Base-by-base conservation (phyloP, 2,113 vertebrate genomes). In the Oryzias melastigma region DNA sequence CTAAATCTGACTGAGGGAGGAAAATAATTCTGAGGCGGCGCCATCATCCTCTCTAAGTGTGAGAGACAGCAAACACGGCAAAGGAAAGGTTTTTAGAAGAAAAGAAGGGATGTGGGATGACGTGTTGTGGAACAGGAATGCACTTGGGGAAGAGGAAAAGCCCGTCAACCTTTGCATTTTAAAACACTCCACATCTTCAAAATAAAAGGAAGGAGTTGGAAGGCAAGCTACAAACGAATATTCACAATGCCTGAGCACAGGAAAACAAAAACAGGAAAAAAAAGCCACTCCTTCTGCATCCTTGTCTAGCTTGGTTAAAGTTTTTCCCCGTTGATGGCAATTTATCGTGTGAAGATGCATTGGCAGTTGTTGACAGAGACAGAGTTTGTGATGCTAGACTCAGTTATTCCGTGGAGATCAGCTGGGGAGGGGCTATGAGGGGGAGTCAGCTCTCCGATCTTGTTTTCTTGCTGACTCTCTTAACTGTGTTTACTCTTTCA, bases 321-420 rank as follows among this genome's bases (percentile, higher is more conserved):
- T 77, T 79, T 77, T 71, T 87, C 57, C 50, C 50, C 64, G 76
- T 85, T 85, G 84, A 87, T 85, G 80, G 82, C 76, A 77, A 64
- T 85, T 85, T 77, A 80, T 78, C 75, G 87, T 91, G 81, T 89
- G 81, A 92, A 88, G 85, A 87, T 87, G 77, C 72, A 88, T 77
- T 87, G 89, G 85, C 88, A 87, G 80, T 88, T 89, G 85, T 91
- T 91, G 91, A 91, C 90, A 90, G 87, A 88, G 86, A 87, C 85
- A 75, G 85, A 84, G 83, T 75, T 80, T 87, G 80, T 84, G 77
- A 86, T 81, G 85, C 80, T 81, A 89, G 81, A 80, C 81, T 49
- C 69, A 71, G 80, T 84, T 87, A 89, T 89, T 87, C 88, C 87
- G 41, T 22, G 44, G 89, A 90, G 90, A 87, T 48, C 54, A 64